A percentile compares a stretch with the other conserved stretches of the same genome.
These are phyloP conservation scores for Drosophila conformis DNA, from an alignment of 2,888 invertebrate species.

Conservation along the genomic window DNA sequence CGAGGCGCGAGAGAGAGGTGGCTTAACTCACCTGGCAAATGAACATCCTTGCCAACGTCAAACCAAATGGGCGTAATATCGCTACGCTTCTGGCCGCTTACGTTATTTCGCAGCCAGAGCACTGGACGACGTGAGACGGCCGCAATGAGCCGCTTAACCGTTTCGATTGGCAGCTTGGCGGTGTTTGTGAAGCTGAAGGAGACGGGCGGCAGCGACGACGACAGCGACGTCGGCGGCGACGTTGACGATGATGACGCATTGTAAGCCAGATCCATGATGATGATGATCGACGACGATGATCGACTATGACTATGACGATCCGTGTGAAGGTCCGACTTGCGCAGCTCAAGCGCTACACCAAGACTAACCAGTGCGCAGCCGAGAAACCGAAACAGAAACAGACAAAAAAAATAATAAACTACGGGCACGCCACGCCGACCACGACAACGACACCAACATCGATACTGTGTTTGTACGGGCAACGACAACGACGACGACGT, in stretches of 20 bases:
- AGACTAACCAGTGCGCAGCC: conserved; percentile 66
- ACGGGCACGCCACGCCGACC: conserved; percentile 70
- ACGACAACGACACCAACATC: conserved; percentile 48
- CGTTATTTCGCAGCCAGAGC: conserved; percentile 75
- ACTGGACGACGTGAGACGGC: conserved; percentile 76
- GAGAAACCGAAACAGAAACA: conserved; percentile 27
- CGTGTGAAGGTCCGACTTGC: conserved; percentile 61
- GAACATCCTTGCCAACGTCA: conserved; percentile 78
- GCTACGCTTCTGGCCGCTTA: conserved; percentile 74
- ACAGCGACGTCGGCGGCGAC: conserved; percentile 40
- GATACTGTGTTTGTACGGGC: conserved; percentile 44
- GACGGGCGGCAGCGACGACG: conserved; percentile 37
- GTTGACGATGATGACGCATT: conserved; percentile 72
- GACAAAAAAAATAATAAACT: conserved; percentile 32
- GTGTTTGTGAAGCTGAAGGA: conserved; percentile 75
- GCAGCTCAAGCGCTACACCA: conserved; percentile 76
- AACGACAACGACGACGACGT: conserved; percentile 32
- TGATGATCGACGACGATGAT: conserved; percentile 39
- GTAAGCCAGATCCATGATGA: conserved; percentile 68
- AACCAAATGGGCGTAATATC: conserved; percentile 78
- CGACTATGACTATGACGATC: conserved; percentile 22
- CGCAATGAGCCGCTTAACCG: conserved; percentile 77
- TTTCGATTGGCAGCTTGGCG: conserved; percentile 78
- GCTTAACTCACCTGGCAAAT: conserved; percentile 72
- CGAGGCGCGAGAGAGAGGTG: neutral